Evolutionary conservation across 1,140 invertebrate genomes (phyloP), one percentile per base, ranked within the genome.

Genomic region (Drosophila pruinosa): DNA sequence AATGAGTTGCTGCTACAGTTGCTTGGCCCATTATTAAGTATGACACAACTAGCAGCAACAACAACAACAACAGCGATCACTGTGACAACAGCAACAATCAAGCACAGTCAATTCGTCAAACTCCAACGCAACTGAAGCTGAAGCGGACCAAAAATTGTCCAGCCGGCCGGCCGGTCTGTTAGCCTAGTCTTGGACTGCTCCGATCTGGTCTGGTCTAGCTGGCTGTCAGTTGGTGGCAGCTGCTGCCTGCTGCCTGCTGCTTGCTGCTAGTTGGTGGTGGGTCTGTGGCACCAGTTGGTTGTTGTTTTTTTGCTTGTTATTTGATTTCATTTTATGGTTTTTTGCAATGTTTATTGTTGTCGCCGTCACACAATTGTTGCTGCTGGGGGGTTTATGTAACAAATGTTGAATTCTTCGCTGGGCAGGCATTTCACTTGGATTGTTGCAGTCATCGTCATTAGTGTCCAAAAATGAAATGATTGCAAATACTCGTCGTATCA

Each of bases 291-390:
- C 61, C 71, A 79, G 62, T 70, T 47, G 19, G 74, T 36, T 75
- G n/a, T 45, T 57, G 52, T 71, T 50, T 71, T 50, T 71, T 75
- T 62, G 50, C 12, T 70, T 67, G 19, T 67, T 45, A 8, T 50
- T 41, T 70, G 43, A 47, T 72, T 80, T 72, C 59, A 26, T 67
- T 75, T 63, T 63, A 26, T 63, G 47, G 21, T 63, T 76, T 80
- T 83, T 63, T 83, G 80, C 76, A 80, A 83, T 79, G 72, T 73
- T 83, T 83, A 85, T 83, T 75, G 61, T 85, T 78, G 75, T 62
- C 45, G 69, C 67, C 79, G 78, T 81, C 77, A 59, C 67, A 79
- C 77, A 80, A 56, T 67, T 58, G 65, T 34, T 64, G 31, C 17
- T 45, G 50, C 7, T 64, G 53, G 21, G 38, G 12, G 52, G 59